Base-by-base conservation (phyloP, 2,113 vertebrate genomes). In the Ammodytes dubius region DNA sequence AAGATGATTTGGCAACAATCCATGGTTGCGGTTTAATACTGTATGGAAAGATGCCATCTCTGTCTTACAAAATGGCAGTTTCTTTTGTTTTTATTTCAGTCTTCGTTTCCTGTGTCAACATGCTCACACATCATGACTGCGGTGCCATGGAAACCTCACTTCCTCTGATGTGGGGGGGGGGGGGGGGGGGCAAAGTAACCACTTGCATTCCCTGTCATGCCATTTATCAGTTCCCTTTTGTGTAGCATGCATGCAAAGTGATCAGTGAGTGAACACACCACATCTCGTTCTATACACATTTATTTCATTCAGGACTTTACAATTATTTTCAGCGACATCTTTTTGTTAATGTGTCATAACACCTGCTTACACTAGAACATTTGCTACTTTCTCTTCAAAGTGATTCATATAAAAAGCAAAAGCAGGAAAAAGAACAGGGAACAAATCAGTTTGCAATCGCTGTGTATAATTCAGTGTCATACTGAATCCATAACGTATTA, bases 71-170 rank as follows among this genome's bases (percentile, higher is more conserved):
- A 89, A 89, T 85, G 84, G 72, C 79, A 10, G 8, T 71, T 60
- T 84, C 71, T 81, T 46, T 82, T 11, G 8, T 71, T 60, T 84
- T 74, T 79, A 49, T 82, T 27, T 83, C 47, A 66, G 11, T 80
- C 77, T 84, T 75, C 76, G 45, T 71, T 83, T 86, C 70, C 69
- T 73, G 63, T 35, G 71, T 54, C 65, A 74, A 85, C 82, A 82
- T 86, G 14, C 73, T 89, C 74, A 77, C 54, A 63, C 77, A 88
- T 84, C 86, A 72, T 45, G 0, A 78, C 39, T 2, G 37, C 0
- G 67, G 74, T 75, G 45, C 91, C 93, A 93, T 94, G 90, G 93
- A 88, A 95, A 94, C 94, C 76, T 65, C 47, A 79, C 85, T 87
- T 85, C 84, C 82, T 87, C 46, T 68, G 49, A 63, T 17, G 80